Base-by-base conservation (phyloP, 2,797 vertebrate species). In the Myotis myotis region DNA sequence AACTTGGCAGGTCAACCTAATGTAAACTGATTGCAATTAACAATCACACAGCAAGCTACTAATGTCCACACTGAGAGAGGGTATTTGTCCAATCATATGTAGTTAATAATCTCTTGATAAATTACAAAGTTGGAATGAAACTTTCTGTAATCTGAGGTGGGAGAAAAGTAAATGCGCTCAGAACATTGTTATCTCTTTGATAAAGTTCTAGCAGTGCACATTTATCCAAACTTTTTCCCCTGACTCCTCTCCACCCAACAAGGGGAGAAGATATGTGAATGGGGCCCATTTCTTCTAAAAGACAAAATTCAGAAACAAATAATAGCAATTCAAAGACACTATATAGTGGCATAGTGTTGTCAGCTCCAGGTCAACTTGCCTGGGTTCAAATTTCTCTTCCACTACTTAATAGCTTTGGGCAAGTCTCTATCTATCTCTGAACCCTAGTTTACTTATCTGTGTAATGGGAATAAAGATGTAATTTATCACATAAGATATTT, bases 21-120 rank as follows among this genome's bases (percentile, higher is more conserved):
- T 72, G 11, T 93, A 97, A 97, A 98, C 93, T 96, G 75, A 97
- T 88, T 97, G 82, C 93, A 97, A 98, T 98, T 97, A 97, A 96
- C 87, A 97, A 87, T 96, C 93, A 93, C 72, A 78, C 49, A 89
- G 60, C 96, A 80, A 97, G 72, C 76, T 89, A 93, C 51, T 93
- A 92, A 97, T 96, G 23, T 93, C 55, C 97, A 92, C 30, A 28
- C 49, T 80, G 70, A 95, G 74, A 92, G 71, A 38, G 33, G 60
- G 16, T 96, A 92, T 94, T 95, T 87, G 70, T 90, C 75, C 41
- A 64, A 94, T 94, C 82, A 97, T 88, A 92, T 82, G 36, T 38
- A 95, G 72, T 92, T 95, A 94, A 90, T 95, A 94, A 93, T 95
- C 66, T 95, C 72, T 93, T 95, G 89, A 84, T 92, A 94, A 95